Evolutionary conservation across 1,140 invertebrate genomes (phyloP).

Genomic region (Hirudo medicinalis): DNA sequence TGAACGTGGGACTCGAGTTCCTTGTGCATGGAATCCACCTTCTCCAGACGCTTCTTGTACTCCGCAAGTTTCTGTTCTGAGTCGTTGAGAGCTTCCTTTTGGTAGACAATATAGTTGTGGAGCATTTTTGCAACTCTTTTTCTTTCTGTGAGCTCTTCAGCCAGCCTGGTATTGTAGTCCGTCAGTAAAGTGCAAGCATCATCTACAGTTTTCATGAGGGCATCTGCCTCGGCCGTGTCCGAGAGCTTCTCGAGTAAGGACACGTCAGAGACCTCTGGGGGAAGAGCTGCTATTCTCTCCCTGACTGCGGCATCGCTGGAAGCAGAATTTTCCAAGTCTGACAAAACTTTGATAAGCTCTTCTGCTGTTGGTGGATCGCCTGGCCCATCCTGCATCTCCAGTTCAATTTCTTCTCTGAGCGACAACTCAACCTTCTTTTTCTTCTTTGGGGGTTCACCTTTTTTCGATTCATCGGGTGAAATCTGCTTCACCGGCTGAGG

Average conservation of each 20-base stretch:
- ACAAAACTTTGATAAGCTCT: conserved; percentile 45
- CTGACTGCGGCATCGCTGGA: conserved; percentile 80
- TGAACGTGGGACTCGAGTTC: conserved; percentile 82
- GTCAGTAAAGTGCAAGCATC: conserved; percentile 69
- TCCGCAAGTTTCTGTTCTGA: conserved; percentile 76
- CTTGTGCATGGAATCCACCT: conserved; percentile 63
- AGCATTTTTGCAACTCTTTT: conserved; percentile 69
- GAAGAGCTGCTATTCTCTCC: conserved; percentile 80
- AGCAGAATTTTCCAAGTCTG: conserved; percentile 80
- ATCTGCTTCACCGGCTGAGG: background rate
- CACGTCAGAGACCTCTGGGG: conserved; percentile 83
- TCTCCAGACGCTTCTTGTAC: conserved; percentile 69
- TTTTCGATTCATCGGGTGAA: background rate
- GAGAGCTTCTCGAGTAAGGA: conserved; percentile 60
- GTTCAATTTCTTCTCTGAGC: conserved; percentile 23
- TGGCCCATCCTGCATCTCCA: conserved; percentile 23
- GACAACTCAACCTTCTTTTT: conserved; percentile 24
- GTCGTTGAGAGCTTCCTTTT: conserved; percentile 66
- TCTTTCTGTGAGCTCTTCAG: conserved; percentile 73
- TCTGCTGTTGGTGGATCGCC: conserved; percentile 29
- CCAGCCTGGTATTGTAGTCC: conserved; percentile 73
- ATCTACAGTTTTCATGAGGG: conserved; percentile 61
- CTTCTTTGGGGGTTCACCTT: conserved; percentile 18
- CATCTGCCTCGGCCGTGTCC: conserved; percentile 59
- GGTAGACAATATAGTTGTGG: conserved; percentile 66